phyloP scores from a whole-genome alignment of 2,888 invertebrate species.

The Drosophila hamatofila region DNA sequence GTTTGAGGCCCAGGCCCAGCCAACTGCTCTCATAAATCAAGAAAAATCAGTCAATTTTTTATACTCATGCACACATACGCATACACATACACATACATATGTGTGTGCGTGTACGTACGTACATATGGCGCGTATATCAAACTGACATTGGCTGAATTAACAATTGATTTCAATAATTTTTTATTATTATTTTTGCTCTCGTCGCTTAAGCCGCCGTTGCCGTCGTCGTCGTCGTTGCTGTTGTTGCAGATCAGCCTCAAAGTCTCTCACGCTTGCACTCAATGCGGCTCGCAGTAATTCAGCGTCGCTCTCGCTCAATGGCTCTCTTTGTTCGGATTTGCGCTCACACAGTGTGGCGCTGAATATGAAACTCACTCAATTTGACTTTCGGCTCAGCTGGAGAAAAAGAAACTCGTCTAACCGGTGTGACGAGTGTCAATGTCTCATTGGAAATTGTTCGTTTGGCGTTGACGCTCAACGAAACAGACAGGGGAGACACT shows the following conservation, averaged over 20 bases:
- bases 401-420: slow-evolving; percentile 74
- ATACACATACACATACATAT: background rate
- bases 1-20: slow-evolving; percentile 10
- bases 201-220: slow-evolving; percentile 50
- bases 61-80: background rate
- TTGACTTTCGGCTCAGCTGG: slow-evolving; percentile 41
- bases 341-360: slow-evolving; percentile 46
- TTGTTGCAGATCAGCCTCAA: slow-evolving; percentile 34
- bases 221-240: background rate
- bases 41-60: slow-evolving; percentile 79
- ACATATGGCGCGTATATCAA: slow-evolving; percentile 62
- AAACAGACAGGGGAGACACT: slow-evolving; percentile 64
- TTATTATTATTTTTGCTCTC: slow-evolving; percentile 72
- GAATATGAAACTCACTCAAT: slow-evolving; percentile 62
- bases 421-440: slow-evolving; percentile 83
- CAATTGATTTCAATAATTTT: slow-evolving; percentile 82
- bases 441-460: slow-evolving; percentile 77
- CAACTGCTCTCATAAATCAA: slow-evolving; percentile 75
- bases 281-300: slow-evolving; percentile 42
- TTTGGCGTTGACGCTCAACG: slow-evolving; percentile 73
- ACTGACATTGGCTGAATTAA: slow-evolving; percentile 81
- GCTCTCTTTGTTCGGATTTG: slow-evolving; percentile 2
- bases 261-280: slow-evolving; percentile 44
- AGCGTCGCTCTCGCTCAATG: slow-evolving; percentile 34
- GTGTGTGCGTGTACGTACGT: slow-evolving; percentile 12